phyloP scores from a whole-genome alignment of 35 echinoderm and acorn worm species.

The Lytechinus pictus region DNA sequence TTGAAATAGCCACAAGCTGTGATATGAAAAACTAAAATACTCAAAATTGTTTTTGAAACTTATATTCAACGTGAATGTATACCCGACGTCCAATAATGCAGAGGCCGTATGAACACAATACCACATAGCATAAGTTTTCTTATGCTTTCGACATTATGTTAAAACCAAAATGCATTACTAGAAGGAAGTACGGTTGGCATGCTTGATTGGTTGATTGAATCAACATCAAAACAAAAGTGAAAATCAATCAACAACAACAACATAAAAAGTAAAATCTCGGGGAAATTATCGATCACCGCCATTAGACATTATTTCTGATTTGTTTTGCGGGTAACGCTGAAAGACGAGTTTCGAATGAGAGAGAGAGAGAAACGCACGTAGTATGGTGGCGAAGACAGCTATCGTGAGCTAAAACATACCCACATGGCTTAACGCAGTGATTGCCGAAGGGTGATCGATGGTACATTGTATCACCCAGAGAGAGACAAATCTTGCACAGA shows the following conservation, averaged over 20 bases:
- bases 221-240: constrained; percentile 4
- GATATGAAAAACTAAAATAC: too few relatives aligned
- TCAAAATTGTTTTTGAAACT: too few relatives aligned
- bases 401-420: not conserved
- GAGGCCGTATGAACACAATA: not conserved
- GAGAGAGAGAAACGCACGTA: not conserved
- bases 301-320: not conserved
- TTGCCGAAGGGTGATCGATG: not conserved
- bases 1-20: too few relatives aligned
- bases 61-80: too few relatives aligned
- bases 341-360: not conserved
- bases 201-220: not conserved
- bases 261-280: not conserved
- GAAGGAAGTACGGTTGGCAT: not conserved
- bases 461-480: not conserved
- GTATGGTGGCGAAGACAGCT: not conserved
- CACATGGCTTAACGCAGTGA: not conserved
- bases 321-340: not conserved
- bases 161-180: not conserved
- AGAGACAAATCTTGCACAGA: not conserved
- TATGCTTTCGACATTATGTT: not conserved
- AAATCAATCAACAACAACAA: not conserved
- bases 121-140: not conserved
- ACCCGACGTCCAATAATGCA: not conserved
- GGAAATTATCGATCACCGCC: not conserved